Evolutionary conservation across 2,113 vertebrate genomes (phyloP), one percentile per base, ranked within the genome.

Genomic region (Pelvicachromis taeniatus): DNA sequence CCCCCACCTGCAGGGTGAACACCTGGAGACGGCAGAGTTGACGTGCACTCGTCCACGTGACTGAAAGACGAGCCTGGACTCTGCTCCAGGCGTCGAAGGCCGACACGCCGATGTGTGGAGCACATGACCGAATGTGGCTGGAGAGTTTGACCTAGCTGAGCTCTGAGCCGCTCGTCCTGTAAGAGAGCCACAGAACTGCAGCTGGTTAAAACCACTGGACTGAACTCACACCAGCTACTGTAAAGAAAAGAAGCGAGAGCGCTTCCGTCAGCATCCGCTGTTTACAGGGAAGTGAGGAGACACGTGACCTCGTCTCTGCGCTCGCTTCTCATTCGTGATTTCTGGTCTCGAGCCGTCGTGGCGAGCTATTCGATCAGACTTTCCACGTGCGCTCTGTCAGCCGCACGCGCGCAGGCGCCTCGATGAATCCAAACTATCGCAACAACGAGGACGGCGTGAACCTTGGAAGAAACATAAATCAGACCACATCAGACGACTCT

Each of bases 311-410:
- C 4, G 8, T 48, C 65, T 26, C 21, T 70, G 65, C 2, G 7
- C 21, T 45, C 40, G 29, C 40, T 70, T 3, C 21, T 29, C 3
- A 0, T 70, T 45, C 8, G 0, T 4, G 63, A 21, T 68, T 68
- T 42, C n/a, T 2, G 65, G 38, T 70, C 65, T 45, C 3, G 3
- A 45, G 4, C 45, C 1, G 1, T 70, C 63, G 45, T 4, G 3
- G 63, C 63, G 8, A 70, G 65, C 8, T 29, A 45, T 42, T 70
- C 5, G 14, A 29, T 73, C 65, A 17, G 40, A 11, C 17, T 19
- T 21, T 29, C 40, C 65, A 73, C 23, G 9, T 29, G 65, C 1
- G 2, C 13, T 73, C 40, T 7, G 23, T 73, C 42, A 73, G 40
- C 9, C 0, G 16, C 40, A 11, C 40, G 2, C 17, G 17, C 14